Evolutionary conservation across 2,797 vertebrate genomes (phyloP).

Genomic region (Falco berigora): DNA sequence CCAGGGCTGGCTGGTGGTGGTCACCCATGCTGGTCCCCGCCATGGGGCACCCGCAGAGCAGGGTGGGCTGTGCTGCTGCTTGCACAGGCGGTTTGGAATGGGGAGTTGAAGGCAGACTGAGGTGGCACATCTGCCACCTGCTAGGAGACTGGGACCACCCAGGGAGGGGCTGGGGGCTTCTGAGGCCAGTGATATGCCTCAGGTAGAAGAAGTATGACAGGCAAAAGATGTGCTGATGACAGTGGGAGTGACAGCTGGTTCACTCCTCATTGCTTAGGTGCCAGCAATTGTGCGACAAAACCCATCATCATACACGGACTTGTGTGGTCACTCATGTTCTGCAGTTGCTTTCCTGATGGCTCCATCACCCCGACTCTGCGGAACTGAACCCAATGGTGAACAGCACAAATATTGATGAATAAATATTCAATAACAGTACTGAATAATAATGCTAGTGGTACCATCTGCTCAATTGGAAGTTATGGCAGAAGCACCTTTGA

Average conservation of each 20-base stretch:
- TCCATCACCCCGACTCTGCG: not conserved
- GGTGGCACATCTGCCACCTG: not conserved
- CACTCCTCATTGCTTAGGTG: not conserved
- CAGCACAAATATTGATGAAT: not conserved
- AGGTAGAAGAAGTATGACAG: not conserved
- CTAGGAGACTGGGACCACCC: not conserved
- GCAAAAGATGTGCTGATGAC: not conserved
- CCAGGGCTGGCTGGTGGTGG: not conserved
- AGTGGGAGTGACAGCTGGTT: not conserved
- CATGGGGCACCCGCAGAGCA: rapidly evolving
- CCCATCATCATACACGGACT: not conserved
- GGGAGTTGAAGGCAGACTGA: not conserved
- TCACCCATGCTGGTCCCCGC: not conserved
- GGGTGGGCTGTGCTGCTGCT: not conserved
- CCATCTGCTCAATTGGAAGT: not conserved
- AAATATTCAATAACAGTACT: not conserved
- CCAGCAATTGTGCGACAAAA: not conserved
- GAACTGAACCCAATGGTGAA: not conserved
- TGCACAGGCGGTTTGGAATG: not conserved
- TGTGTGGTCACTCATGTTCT: rapidly evolving
- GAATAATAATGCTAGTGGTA: not conserved
- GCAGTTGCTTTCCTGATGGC: not conserved
- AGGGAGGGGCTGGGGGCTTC: not conserved
- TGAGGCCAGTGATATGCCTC: not conserved
- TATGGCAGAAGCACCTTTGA: not conserved